Base-by-base conservation (phyloP, 2,113 vertebrate genomes). In the Ascaphus truei region DNA sequence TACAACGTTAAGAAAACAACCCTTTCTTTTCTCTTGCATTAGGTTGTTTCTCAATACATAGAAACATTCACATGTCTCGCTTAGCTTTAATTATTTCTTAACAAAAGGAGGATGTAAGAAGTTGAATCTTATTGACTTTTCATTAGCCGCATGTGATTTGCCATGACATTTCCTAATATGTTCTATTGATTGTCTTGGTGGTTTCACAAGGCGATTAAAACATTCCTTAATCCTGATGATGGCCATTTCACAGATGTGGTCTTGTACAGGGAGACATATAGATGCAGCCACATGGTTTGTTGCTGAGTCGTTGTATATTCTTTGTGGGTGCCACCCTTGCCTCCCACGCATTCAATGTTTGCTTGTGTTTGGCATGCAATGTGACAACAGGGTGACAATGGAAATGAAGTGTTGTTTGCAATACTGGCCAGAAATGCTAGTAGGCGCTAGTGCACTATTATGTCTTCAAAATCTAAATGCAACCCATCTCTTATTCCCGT, bases 91-190 rank as follows among this genome's bases (percentile, higher is more conserved):
- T 47, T 22, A 47, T 47, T 2, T 47, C 16, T 47, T 47, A 47
- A 47, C 16, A 47, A 47, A 47, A 47, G 45, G 7, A 34, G 48
- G 47, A 37, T 33, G 36, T 10, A 64, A 16, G 45, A n/a, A 34
- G 22, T 31, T 50, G 48, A 33, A 22, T 37, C 31, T 52, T 64
- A 64, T 51, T 64, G 62, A 64, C 62, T 52, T 47, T 13, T 31
- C 22, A 64, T 64, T 64, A 64, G 15, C 18, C 7, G 20, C 31
- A 52, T 65, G 33, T 52, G 48, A 53, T 52, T 50, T 52, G 9
- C 15, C n/a, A 39, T 65, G 62, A 15, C 50, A 66, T 55, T 43
- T 43, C 34, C 36, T 55, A 43, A 55, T 66, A 43, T 27, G 3
- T 20, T 66, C 20, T 37, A 55, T 55, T 66, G 63, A 66, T 66